Conservation (phyloP, 1,140 invertebrate genomes). For the Andricus grossulariae region DNA sequence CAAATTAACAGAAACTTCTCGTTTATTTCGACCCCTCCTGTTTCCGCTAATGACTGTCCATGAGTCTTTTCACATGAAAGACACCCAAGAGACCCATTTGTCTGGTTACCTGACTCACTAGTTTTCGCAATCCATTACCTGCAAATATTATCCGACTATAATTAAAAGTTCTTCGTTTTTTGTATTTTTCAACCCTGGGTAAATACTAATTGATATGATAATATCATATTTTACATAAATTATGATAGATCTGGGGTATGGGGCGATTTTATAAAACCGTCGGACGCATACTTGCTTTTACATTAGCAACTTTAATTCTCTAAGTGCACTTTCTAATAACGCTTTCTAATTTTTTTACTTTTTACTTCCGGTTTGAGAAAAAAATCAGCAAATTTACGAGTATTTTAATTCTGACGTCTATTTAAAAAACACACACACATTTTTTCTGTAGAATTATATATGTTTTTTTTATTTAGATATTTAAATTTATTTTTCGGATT, state of each 20-base stretch:
- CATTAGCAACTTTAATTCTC: constrained; percentile 17
- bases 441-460: too few relatives aligned
- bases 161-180: not conserved
- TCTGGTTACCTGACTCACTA: not conserved
- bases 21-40: not conserved
- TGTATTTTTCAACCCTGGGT: not conserved
- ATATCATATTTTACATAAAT: not conserved
- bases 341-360: too few relatives aligned
- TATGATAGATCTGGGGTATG: not conserved
- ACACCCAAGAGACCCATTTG: not conserved
- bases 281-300: not conserved
- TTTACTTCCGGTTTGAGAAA: too few relatives aligned
- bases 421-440: too few relatives aligned
- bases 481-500: too few relatives aligned
- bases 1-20: not conserved
- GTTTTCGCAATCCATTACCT: not conserved
- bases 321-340: constrained; percentile 22
- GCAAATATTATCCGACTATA: not conserved
- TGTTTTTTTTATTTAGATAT: too few relatives aligned
- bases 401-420: too few relatives aligned
- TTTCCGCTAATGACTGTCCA: constrained; percentile 4
- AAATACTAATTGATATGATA: not conserved
- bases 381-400: too few relatives aligned
- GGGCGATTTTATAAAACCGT: not conserved
- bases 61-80: not conserved